Conservation (phyloP, 2,888 invertebrate species). For the Tryphoninae sp. region DNA sequence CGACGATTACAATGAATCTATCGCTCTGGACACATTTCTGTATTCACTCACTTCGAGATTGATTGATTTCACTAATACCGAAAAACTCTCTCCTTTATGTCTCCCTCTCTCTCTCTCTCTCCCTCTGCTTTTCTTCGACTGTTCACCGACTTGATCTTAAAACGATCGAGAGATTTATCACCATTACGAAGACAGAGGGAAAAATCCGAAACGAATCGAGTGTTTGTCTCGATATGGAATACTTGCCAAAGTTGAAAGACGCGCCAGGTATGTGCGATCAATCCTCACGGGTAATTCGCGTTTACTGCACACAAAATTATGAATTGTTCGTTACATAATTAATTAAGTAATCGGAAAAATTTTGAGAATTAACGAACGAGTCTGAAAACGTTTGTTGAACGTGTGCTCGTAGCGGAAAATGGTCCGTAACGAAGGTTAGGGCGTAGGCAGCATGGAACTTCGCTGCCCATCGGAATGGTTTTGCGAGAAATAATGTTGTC, state of each 20-base stretch:
- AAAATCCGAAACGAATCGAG: not conserved
- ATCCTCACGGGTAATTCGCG: not conserved
- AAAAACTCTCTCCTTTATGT: constrained; percentile 7
- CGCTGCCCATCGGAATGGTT: not conserved
- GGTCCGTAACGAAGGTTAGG: constrained; percentile 54
- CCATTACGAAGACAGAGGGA: constrained; percentile 6
- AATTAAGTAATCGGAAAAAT: not conserved
- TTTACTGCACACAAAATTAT: not conserved
- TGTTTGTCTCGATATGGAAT: not conserved
- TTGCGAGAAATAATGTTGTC: not conserved
- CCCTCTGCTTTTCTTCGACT: constrained; percentile 3
- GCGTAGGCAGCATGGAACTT: constrained; percentile 55
- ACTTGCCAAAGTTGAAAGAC: not conserved
- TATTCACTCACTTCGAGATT: constrained; percentile 24
- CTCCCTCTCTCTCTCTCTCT: constrained; percentile 18
- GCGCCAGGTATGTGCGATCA: not conserved
- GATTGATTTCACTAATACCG: constrained; percentile 49
- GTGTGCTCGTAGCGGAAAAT: constrained; percentile 32
- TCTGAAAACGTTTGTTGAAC: not conserved
- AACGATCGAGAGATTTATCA: not conserved
- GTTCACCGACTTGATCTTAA: constrained; percentile 29
- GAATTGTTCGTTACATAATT: not conserved
- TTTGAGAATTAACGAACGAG: constrained; percentile 7
- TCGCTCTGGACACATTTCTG: constrained; percentile 8
- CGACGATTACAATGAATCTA: constrained; percentile 4